A percentile compares a stretch with the other conserved stretches of the same genome.
Conservation (phyloP, 1,140 invertebrate species). For the Lepidurus apus region DNA sequence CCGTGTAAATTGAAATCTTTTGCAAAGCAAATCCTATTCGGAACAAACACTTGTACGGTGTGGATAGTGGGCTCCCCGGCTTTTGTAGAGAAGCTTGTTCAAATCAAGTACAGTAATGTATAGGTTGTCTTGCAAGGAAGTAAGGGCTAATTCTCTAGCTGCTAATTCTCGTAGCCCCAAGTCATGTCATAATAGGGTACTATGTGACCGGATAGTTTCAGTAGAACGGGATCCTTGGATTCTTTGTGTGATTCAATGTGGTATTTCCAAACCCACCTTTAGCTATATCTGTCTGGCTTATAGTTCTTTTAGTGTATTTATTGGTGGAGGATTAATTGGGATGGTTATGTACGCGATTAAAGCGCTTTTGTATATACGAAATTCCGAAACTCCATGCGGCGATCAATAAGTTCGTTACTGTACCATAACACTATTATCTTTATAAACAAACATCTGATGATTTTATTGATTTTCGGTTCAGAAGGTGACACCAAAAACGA, state of each 20-base stretch:
- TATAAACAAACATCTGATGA: not conserved
- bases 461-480: conserved; percentile 45
- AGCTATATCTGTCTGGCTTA: not conserved
- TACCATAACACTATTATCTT: conserved; percentile 42
- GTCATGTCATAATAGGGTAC: conserved; percentile 35
- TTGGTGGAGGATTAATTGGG: not conserved
- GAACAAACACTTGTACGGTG: too few relatives aligned
- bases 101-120: too few relatives aligned
- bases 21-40: too few relatives aligned
- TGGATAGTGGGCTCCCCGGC: too few relatives aligned
- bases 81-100: too few relatives aligned
- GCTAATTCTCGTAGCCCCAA: too few relatives aligned
- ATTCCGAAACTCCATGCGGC: too few relatives aligned
- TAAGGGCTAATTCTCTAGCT: too few relatives aligned
- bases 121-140: too few relatives aligned
- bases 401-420: conserved; percentile 39
- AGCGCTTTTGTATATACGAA: not conserved
- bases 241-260: conserved; percentile 35
- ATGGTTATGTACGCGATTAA: conserved; percentile 9
- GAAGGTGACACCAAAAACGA: conserved; percentile 74
- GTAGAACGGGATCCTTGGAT: conserved; percentile 34
- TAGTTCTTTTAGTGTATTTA: not conserved
- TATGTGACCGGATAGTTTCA: conserved; percentile 31
- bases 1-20: too few relatives aligned
- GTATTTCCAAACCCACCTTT: conserved; percentile 30